Evolutionary conservation across 2,797 vertebrate genomes (phyloP).

Genomic region (Karalla daura): DNA sequence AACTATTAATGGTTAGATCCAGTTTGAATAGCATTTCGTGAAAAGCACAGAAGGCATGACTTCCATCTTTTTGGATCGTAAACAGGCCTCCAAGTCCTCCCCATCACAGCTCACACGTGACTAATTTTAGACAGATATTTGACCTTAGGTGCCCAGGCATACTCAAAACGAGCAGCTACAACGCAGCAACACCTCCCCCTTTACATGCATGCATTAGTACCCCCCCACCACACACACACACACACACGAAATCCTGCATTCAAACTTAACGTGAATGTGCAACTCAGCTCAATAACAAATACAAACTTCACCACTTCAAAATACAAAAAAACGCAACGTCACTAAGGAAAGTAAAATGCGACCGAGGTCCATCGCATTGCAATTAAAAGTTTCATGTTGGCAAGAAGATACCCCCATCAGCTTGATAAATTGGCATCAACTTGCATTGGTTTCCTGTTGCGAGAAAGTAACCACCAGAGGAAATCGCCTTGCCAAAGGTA

Average conservation of each 20-base stretch:
- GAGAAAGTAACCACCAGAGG: conserved; percentile 1
- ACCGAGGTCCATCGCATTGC: neutral
- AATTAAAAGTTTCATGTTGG: neutral
- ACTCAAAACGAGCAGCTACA: conserved; percentile 30
- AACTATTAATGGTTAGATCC: too few species aligned
- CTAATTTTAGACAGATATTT: conserved; percentile 64
- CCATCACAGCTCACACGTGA: conserved; percentile 59
- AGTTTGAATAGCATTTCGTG: too few species aligned
- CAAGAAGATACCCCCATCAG: too few species aligned
- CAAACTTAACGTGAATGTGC: too few species aligned
- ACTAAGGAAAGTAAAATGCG: neutral
- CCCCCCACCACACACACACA: neutral
- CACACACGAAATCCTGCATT: neutral
- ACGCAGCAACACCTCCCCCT: neutral
- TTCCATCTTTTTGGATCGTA: conserved; percentile 28
- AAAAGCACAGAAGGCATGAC: conserved; percentile 21
- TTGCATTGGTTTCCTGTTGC: conserved; percentile 31
- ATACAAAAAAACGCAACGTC: too few species aligned
- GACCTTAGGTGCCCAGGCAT: conserved; percentile 55
- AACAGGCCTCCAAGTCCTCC: conserved; percentile 21
- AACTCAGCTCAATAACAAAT: too few species aligned
- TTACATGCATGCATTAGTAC: neutral
- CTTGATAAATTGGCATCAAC: neutral
- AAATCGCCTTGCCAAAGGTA: conserved; percentile 8
- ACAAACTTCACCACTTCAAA: too few species aligned